Evolutionary conservation across 2,888 invertebrate species (phyloP), one percentile per base, ranked within the genome.

Genomic region (Himalopsyche kuldschensis): DNA sequence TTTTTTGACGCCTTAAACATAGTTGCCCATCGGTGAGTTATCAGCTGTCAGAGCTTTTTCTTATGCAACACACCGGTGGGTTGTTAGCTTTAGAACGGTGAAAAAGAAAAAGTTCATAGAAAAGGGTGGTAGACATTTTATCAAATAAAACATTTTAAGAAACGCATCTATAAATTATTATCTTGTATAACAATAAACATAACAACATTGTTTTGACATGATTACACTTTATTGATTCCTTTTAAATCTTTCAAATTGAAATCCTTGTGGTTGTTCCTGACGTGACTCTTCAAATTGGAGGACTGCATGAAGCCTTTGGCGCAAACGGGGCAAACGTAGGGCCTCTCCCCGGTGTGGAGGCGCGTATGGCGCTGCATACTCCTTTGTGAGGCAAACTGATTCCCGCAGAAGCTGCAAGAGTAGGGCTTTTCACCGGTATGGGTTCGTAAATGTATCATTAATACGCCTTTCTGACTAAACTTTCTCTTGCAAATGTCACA

Each of bases 231-330:
- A 20, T 48, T 48, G 17, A 48, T n/a, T 48, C n/a, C n/a, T 20
- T 17, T 48, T n/a, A 48, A 48, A 8, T 27, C 27, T 24, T 76
- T 76, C n/a, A 76, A 35, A 76, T 76, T 20, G 24, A 76, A 76
- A 20, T 78, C 69, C 32, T 82, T 78, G 48, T 83, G 83, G 41
- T 83, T 83, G 47, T 83, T 80, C 78, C 31, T 83, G 24, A 83
- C 80, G 69, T 83, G 83, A 75, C 83, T 83, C 27, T 83, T 83
- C 79, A 83, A 78, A 78, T 83, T 83, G 15, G 80, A 80, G 41
- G 46, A 46, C 41, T 83, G 83, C n/a, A 30, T 30, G 41, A 83
- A 83, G 17, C 46, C 80, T 27, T 83, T 83, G 15, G 63, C 0
- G 55, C 83, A 83, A 6, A 41, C 69, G 11, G 80, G 83, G 41